phyloP scores from a whole-genome alignment of 2,888 invertebrate species.

The Oligia latruncula region DNA sequence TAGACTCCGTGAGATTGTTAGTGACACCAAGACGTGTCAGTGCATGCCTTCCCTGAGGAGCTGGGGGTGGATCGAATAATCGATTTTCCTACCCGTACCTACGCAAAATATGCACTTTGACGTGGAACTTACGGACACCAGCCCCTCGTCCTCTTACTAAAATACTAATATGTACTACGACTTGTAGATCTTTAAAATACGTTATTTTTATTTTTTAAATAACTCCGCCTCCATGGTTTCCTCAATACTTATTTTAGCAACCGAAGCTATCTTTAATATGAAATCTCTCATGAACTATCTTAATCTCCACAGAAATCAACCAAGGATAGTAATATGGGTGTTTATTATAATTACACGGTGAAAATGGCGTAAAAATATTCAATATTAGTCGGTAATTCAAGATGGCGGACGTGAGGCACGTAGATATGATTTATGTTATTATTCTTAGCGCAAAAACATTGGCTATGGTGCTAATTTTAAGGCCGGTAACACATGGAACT shows the following conservation, averaged over 20 bases:
- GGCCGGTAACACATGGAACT: slow-evolving; percentile 8
- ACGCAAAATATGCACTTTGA: neutral
- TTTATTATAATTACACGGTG: slow-evolving; percentile 63
- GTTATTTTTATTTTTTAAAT: neutral
- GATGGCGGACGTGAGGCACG: slow-evolving; percentile 27
- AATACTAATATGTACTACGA: neutral
- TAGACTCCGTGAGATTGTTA: neutral
- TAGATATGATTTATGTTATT: slow-evolving; percentile 50
- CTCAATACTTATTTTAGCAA: slow-evolving; percentile 49
- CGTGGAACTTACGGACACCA: neutral
- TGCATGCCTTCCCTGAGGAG: neutral
- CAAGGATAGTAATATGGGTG: slow-evolving; percentile 43
- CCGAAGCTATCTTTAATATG: slow-evolving; percentile 65
- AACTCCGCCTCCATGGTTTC: slow-evolving; percentile 1
- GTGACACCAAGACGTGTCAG: neutral
- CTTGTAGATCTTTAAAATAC: neutral
- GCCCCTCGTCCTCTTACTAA: neutral
- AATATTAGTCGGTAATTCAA: slow-evolving; percentile 50
- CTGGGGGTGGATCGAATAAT: neutral
- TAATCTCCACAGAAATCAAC: slow-evolving; percentile 53
- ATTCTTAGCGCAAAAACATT: slow-evolving; percentile 41
- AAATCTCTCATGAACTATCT: slow-evolving; percentile 59
- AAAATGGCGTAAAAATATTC: slow-evolving; percentile 57
- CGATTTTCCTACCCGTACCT: neutral
- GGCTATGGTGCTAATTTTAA: slow-evolving; percentile 13